phyloP scores from a whole-genome alignment of 2,797 vertebrate genomes.

The Characodon lateralis region DNA sequence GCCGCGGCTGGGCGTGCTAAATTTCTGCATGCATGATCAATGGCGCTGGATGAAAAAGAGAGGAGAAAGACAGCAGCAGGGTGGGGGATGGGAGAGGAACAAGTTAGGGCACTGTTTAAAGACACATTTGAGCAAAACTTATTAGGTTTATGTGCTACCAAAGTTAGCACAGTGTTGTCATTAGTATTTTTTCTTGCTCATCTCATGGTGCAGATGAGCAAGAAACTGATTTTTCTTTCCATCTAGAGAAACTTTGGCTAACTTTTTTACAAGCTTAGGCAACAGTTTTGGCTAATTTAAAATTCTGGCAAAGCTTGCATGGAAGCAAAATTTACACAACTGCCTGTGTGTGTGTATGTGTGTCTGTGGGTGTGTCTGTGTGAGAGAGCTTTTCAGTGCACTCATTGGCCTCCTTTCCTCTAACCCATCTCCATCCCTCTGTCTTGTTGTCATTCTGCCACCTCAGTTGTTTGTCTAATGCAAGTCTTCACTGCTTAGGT shows the following conservation, averaged over 20 bases:
- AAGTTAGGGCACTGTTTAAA: conserved; percentile 54
- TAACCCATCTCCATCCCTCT: conserved; percentile 29
- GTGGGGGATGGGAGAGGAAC: conserved; percentile 57
- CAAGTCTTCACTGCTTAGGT: conserved; percentile 64
- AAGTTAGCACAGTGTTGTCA: background rate
- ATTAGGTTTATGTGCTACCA: conserved; percentile 2
- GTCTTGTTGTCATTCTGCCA: conserved; percentile 53
- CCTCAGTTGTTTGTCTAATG: conserved; percentile 56
- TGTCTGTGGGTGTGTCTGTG: background rate
- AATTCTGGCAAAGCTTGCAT: conserved; percentile 10
- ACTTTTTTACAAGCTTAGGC: conserved; percentile 27
- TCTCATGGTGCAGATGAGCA: background rate
- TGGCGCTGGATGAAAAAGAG: conserved; percentile 82
- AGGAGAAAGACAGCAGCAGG: conserved; percentile 60
- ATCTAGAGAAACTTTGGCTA: conserved; percentile 25
- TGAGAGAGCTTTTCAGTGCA: conserved; percentile 25
- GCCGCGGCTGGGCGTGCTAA: conserved; percentile 85
- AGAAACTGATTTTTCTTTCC: conserved; percentile 7
- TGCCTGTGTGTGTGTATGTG: conserved; percentile 17
- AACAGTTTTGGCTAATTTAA: conserved; percentile 27
- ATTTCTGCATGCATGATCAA: conserved; percentile 99
- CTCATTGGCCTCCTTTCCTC: conserved; percentile 28
- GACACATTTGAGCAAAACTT: conserved; percentile 21
- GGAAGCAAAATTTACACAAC: conserved; percentile 16
- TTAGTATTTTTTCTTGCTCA: conserved; percentile 11